Percentiles rank a stretch among this genome's conserved stretches.
phyloP scores from a whole-genome alignment of 2,888 invertebrate species.

The Cheilosia variabilis region DNA sequence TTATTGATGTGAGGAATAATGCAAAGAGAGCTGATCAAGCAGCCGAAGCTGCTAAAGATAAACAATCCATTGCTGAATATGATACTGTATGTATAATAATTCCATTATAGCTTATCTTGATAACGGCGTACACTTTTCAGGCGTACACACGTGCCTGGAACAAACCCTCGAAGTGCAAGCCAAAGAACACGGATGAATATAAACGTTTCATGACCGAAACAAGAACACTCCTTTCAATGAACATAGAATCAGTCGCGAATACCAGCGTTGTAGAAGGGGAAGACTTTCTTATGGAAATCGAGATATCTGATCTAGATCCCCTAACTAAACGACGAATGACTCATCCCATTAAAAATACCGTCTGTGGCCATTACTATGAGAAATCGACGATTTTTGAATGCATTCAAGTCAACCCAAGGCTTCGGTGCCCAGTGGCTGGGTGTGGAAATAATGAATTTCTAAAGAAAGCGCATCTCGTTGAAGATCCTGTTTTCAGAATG shows the following conservation, averaged over 20 bases:
- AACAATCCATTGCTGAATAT: slow-evolving; percentile 38
- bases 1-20: slow-evolving; percentile 69
- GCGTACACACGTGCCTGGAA: slow-evolving; percentile 37
- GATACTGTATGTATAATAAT: slow-evolving; percentile 49
- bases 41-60: slow-evolving; percentile 29
- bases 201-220: slow-evolving; percentile 73
- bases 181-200: slow-evolving; percentile 70
- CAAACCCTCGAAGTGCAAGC: slow-evolving; percentile 60
- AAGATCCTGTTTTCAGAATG: slow-evolving; percentile 84
- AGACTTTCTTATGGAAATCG: slow-evolving; percentile 78
- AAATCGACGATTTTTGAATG: slow-evolving; percentile 83
- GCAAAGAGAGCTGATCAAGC: slow-evolving; percentile 42
- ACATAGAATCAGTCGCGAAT: slow-evolving; percentile 21
- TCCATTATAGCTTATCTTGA: background rate
- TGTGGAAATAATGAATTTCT: slow-evolving; percentile 84
- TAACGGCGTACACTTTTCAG: background rate
- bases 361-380: slow-evolving; percentile 85
- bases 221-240: slow-evolving; percentile 31
- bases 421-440: slow-evolving; percentile 84
- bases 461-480: slow-evolving; percentile 80
- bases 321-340: slow-evolving; percentile 84
- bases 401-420: slow-evolving; percentile 81
- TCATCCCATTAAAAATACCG: slow-evolving; percentile 84
- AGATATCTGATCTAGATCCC: slow-evolving; percentile 84
- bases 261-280: slow-evolving; percentile 74